Evolutionary conservation across 2,113 vertebrate species (phyloP).

Genomic region (Promerops cafer): DNA sequence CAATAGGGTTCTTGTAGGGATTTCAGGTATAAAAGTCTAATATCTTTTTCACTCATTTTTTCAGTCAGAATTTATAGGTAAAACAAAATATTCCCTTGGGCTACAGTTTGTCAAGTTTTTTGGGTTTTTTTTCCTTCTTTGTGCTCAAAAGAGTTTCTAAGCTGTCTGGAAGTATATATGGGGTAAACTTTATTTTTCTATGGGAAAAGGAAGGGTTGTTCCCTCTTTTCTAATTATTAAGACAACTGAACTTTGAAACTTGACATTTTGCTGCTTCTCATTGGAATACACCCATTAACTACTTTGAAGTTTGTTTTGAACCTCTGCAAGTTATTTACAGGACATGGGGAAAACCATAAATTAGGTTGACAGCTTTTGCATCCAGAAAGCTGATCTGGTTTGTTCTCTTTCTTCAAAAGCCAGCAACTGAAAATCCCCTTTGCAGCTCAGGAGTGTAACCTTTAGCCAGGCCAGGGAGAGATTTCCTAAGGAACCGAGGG

Average conservation of each 20-base stretch:
- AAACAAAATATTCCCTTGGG: slow-evolving; percentile 25
- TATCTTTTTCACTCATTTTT: neutral
- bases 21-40: neutral
- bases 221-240: neutral
- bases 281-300: neutral
- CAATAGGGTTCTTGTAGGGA: neutral
- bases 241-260: slow-evolving; percentile 2
- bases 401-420: slow-evolving; percentile 1
- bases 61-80: neutral
- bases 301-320: slow-evolving; percentile 1
- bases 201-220: neutral
- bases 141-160: neutral
- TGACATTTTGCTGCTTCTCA: neutral
- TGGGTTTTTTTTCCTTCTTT: fast-evolving
- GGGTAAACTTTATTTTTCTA: neutral
- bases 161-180: neutral
- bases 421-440: neutral
- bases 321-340: slow-evolving; percentile 10
- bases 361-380: neutral
- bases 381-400: slow-evolving; percentile 16
- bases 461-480: neutral
- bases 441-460: neutral
- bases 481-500: neutral
- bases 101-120: neutral
- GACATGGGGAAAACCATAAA: neutral